These are phyloP conservation scores for Zygothrica quintamaculata DNA, from an alignment of 2,888 invertebrate species.

Conservation along the genomic window DNA sequence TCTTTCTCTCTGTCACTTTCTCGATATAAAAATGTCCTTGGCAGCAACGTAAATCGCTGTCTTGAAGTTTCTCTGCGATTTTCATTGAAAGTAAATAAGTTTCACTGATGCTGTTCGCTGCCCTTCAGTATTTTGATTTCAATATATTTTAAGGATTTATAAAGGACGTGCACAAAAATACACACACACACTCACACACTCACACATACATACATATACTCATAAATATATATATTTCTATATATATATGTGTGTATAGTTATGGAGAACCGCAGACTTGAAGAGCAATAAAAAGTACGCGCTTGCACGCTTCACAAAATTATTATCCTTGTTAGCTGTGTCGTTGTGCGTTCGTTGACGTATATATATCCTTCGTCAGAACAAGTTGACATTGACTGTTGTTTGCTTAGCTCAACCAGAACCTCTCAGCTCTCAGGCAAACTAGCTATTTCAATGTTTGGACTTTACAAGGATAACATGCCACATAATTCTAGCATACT, in stretches of 20 bases:
- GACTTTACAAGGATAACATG: conserved; percentile 56
- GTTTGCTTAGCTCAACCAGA: conserved; percentile 40
- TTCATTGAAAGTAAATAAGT: conserved; percentile 8
- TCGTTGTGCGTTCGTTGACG: conserved; percentile 35
- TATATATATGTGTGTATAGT: not conserved
- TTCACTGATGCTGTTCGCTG: conserved; percentile 8
- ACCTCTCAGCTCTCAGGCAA: conserved; percentile 26
- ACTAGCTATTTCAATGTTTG: conserved; percentile 69
- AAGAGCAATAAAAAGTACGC: conserved; percentile 12
- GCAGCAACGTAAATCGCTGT: conserved; percentile 57
- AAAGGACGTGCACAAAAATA: conserved; percentile 15
- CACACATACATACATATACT: not conserved
- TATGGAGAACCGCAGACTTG: conserved; percentile 1
- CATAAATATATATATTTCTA: too few relatives aligned
- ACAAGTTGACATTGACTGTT: conserved; percentile 43
- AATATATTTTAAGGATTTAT: conserved; percentile 55
- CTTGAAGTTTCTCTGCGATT: conserved; percentile 13
- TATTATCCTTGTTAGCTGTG: conserved; percentile 47
- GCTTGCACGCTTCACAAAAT: conserved; percentile 36
- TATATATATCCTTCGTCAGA: conserved; percentile 23
- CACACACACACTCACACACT: conserved; percentile 12
- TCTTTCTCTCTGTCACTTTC: not conserved
- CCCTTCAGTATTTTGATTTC: conserved; percentile 46
- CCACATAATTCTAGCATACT: conserved; percentile 40
- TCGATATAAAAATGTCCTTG: too few relatives aligned